Base-by-base conservation (phyloP, 2,113 vertebrate species). In the Sinocyclocheilus grahami region DNA sequence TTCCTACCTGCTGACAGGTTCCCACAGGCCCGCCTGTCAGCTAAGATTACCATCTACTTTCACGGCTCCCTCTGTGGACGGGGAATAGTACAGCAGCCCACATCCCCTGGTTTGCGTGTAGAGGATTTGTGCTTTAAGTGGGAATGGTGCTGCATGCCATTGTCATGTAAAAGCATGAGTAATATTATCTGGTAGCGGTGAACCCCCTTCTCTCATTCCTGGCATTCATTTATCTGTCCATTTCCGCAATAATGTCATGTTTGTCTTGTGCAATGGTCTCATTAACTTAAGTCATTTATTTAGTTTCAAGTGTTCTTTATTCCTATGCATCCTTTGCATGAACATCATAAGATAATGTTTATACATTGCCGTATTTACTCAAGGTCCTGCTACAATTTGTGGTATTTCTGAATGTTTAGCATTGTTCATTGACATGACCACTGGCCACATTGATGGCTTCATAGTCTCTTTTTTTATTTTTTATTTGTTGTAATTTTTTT, bases 1-100 rank as follows among this genome's bases (percentile, higher is more conserved):
- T 78, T 88, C 85, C 51, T n/a, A 91, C 90, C 88, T 75, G 67
- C 86, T 86, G 90, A 92, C 92, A 92, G 88, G 94, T 93, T 92
- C 88, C 86, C 88, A 93, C 94, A 86, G 69, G 87, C 86, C 85
- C 46, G 85, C 22, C 69, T 72, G 67, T 74, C 48, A 53, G 85
- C 62, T 79, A 83, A 58, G 74, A 83, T 72, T 55, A 13, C 16
- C 14, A 16, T 83, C 76, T 33, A 76, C 58, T 75, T 80, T 76
- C 78, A 18, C 42, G n/a, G 55, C 87, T 80, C 75, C 74, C 83
- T 85, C 85, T 87, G 39, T 33, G 58, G 87, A 51, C 55, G 4
- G 42, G 65, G 72, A 86, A 74, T 55, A 67, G 55, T 27, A 83
- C 12, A 77, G 30, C 67, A 82, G 63, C 6, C 51, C 33, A 30